These are phyloP conservation scores for Sarcophilus harrisii DNA, from an alignment of 2,797 vertebrate genomes.

Conservation along the genomic window DNA sequence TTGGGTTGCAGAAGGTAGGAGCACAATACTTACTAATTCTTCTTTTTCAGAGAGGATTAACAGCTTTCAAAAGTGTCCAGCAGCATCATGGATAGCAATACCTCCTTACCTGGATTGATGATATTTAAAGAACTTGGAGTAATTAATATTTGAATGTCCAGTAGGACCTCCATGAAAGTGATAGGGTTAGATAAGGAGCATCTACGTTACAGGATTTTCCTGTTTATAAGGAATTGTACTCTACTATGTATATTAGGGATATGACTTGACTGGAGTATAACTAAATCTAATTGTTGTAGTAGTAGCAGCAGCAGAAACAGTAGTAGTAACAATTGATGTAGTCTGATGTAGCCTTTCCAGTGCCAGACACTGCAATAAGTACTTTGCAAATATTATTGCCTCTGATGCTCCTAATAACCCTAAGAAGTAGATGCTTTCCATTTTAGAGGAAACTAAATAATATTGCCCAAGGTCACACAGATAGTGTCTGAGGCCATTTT, in stretches of 20 bases:
- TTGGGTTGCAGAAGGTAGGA: constrained; percentile 88
- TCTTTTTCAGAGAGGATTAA: background rate
- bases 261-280: background rate
- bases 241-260: background rate
- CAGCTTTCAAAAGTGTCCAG: background rate
- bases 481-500: background rate
- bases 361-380: too few species aligned
- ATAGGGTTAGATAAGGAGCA: background rate
- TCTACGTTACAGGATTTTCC: background rate
- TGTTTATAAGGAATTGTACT: background rate
- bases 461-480: background rate
- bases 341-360: too few species aligned
- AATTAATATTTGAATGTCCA: background rate
- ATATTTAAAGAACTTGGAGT: background rate
- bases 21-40: background rate
- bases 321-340: too few species aligned
- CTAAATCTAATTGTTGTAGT: background rate
- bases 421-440: background rate
- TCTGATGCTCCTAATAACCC: background rate
- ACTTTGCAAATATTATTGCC: too few species aligned
- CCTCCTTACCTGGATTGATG: background rate
- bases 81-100: background rate
- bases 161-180: background rate
- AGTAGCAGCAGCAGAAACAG: too few species aligned
- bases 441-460: background rate